Conservation (phyloP, 2,113 vertebrate genomes). For the Entelurus aequoreus region DNA sequence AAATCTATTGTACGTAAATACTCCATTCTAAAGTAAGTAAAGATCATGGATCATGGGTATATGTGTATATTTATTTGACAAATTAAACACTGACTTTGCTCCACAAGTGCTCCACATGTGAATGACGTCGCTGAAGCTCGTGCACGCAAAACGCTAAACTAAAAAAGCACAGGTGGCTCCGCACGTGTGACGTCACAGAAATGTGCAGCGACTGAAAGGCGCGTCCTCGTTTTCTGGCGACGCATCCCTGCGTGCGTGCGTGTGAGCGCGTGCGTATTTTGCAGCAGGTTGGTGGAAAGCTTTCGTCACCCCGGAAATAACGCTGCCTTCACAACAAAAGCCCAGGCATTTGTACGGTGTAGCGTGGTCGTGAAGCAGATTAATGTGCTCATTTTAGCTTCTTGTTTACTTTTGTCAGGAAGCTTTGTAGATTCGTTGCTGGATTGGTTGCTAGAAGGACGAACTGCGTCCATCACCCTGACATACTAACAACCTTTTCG, state of each 20-base stretch:
- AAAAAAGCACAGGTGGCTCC: too few relatives aligned
- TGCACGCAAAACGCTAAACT: not conserved
- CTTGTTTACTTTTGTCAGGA: too few relatives aligned
- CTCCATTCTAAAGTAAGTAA: too few relatives aligned
- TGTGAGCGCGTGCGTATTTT: not conserved
- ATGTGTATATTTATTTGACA: not conserved
- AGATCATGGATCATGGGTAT: too few relatives aligned
- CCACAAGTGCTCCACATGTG: not conserved
- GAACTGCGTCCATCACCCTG: too few relatives aligned
- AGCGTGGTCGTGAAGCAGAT: too few relatives aligned
- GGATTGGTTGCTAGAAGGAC: too few relatives aligned
- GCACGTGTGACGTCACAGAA: not conserved
- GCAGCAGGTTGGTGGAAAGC: not conserved
- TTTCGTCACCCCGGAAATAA: constrained; percentile 6
- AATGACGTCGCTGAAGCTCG: not conserved
- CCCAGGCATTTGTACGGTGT: fast-evolving
- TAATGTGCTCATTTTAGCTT: too few relatives aligned
- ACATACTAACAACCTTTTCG: too few relatives aligned
- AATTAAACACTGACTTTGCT: not conserved
- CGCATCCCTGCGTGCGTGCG: not conserved
- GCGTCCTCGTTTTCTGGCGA: too few relatives aligned
- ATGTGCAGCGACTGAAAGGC: not conserved
- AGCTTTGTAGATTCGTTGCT: too few relatives aligned
- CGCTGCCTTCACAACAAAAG: constrained; percentile 37
- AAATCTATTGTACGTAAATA: too few relatives aligned